Evolutionary conservation across 2,113 vertebrate genomes (phyloP).

Genomic region (Oncorhynchus nerka): DNA sequence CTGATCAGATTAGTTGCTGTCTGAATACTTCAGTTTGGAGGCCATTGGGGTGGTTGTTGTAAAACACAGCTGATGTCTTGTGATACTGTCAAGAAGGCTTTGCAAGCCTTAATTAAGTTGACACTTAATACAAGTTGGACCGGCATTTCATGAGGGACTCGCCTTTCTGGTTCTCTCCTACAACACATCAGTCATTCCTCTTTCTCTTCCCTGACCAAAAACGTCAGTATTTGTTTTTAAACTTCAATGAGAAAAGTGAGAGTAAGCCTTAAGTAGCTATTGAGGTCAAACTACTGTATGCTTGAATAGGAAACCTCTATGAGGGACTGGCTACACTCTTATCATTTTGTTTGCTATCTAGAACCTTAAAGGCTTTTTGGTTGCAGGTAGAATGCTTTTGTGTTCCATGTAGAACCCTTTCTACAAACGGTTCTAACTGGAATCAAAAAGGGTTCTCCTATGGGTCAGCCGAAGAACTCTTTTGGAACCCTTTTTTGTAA

Average conservation of each 20-base stretch:
- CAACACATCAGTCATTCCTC: not conserved
- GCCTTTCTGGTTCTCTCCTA: slow-evolving; percentile 51
- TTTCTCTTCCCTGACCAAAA: not conserved
- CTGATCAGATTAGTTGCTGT: not conserved
- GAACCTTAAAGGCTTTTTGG: no score
- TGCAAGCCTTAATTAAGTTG: not conserved
- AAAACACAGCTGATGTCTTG: not conserved
- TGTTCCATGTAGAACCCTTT: no score
- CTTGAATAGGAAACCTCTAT: no score
- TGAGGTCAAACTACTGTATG: no score
- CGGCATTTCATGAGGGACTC: slow-evolving; percentile 34
- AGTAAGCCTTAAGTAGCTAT: not conserved
- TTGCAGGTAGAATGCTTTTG: no score
- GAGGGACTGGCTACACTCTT: no score
- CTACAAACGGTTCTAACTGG: no score
- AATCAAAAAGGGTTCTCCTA: no score
- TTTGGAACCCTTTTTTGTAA: no score
- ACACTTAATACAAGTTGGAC: slow-evolving; percentile 38
- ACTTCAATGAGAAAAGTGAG: not conserved
- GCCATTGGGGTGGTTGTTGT: not conserved
- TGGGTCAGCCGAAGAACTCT: no score
- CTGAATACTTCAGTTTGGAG: not conserved
- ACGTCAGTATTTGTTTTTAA: no score
- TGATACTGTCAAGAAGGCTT: not conserved
- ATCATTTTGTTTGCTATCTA: no score